Conservation (phyloP, 2,888 invertebrate genomes). For the Macaria notata region DNA sequence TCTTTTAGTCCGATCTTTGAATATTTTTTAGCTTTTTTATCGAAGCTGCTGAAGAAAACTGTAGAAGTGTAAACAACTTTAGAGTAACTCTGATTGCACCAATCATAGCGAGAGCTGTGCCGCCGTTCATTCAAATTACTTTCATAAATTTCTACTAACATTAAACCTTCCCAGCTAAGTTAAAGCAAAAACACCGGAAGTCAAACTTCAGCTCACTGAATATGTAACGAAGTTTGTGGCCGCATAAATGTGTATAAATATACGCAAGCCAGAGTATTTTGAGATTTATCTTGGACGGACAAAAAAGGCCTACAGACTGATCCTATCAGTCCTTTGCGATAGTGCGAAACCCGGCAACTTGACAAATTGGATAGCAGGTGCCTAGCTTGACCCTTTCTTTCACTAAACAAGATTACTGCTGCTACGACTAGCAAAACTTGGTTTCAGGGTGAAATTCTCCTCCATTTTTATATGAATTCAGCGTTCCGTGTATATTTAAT, state of each 20-base stretch:
- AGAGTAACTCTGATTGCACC: not conserved
- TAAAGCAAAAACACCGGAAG: conserved; percentile 7
- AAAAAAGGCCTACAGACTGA: conserved; percentile 14
- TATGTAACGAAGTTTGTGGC: conserved; percentile 10
- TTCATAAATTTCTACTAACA: conserved; percentile 8
- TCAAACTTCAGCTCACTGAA: conserved; percentile 8
- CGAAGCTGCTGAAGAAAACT: not conserved
- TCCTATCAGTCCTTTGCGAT: not conserved
- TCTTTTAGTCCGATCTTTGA: no score
- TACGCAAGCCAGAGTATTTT: not conserved
- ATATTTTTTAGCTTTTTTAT: no score
- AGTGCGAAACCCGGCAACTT: conserved; percentile 33
- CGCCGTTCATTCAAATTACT: conserved; percentile 11
- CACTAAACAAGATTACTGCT: conserved; percentile 39
- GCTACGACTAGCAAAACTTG: conserved; percentile 8
- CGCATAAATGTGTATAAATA: conserved; percentile 3
- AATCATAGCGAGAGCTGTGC: conserved; percentile 4
- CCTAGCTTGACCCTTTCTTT: conserved; percentile 40
- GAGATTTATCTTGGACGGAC: conserved; percentile 6
- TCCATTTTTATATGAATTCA: conserved; percentile 6
- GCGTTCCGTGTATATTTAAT: no score
- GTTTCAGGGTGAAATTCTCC: conserved; percentile 13
- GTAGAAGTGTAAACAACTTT: no score
- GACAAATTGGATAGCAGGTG: conserved; percentile 47
- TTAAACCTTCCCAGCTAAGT: conserved; percentile 10